Evolutionary conservation across 2,113 vertebrate genomes (phyloP), one percentile per base, ranked within the genome.

Genomic region (Xiphias gladius): DNA sequence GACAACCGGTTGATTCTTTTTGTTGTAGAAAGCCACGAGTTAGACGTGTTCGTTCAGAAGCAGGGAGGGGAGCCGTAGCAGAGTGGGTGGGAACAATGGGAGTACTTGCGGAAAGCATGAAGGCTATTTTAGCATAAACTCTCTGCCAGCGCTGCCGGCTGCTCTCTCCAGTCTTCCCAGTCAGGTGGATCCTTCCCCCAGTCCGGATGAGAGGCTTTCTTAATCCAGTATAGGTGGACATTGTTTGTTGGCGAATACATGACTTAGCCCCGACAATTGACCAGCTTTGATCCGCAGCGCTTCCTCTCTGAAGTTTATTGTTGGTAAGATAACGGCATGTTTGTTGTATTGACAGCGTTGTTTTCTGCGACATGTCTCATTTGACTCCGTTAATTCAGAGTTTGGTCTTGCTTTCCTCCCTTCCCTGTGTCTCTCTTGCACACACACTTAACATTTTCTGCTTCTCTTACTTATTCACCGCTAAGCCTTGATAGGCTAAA

Each of bases 21-120:
- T 41, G 32, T 70, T 79, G n/a, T 39, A 22, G 30, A n/a, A 72
- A 83, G 39, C 37, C 48, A 65, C 63, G 61, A 80, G 69, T 83
- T 57, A 32, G 30, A 48, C 58, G 68, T 73, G 79, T 75, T 74
- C 72, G 79, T 75, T 74, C 3, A 76, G 74, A 26, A 59, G 58
- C 62, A 24, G 86, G 73, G 88, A 80, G 82, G 73, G 43, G 74
- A 67, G 68, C 52, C 4, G 70, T 69, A 72, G 57, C 12, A 35
- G 68, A 83, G 85, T 82, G 92, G 86, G 89, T 80, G 89, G 88
- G 86, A 90, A 90, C 87, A 90, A 86, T 79, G 73, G 86, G 80
- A 84, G 61, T 68, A 75, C 88, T 80, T 70, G 77, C 72, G 19
- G 58, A 82, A 67, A 83, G 67, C 83, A 80, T 64, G 72, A 55